A percentile compares a stretch with the other conserved stretches of the same genome.
These are phyloP conservation scores for Lepidonotus clava DNA, from an alignment of 2,888 invertebrate species.

Conservation along the genomic window DNA sequence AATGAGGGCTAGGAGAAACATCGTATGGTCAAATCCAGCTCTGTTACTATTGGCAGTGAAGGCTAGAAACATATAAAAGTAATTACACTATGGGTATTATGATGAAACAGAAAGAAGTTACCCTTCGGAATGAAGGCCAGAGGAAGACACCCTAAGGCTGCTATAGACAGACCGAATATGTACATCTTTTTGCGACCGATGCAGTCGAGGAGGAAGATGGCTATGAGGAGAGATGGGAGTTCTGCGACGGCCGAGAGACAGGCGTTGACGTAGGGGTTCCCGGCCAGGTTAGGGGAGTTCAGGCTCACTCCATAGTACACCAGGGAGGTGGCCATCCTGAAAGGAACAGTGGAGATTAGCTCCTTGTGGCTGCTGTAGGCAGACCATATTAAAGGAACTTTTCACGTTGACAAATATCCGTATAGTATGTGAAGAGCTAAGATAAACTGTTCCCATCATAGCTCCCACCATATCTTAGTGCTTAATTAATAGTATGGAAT, in stretches of 20 bases:
- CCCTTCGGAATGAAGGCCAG: background rate
- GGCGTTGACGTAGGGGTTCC: constrained; percentile 15
- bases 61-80: too few relatives aligned
- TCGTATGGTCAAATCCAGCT: background rate
- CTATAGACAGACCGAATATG: background rate
- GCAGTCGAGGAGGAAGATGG: background rate
- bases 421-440: too few relatives aligned
- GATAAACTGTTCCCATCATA: too few relatives aligned
- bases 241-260: background rate
- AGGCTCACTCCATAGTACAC: constrained; percentile 21
- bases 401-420: too few relatives aligned
- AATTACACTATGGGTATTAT: too few relatives aligned
- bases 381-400: too few relatives aligned
- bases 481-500: too few relatives aligned
- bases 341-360: too few relatives aligned
- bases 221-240: background rate
- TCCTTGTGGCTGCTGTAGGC: too few relatives aligned
- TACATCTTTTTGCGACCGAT: constrained; percentile 1
- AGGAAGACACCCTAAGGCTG: background rate
- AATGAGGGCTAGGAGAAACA: background rate
- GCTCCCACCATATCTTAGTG: too few relatives aligned
- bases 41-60: too few relatives aligned
- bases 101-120: background rate
- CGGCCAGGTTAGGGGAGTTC: background rate
- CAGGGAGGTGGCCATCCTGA: background rate